Base-by-base conservation (phyloP, 2,888 invertebrate species). In the Phaonia tiefii region DNA sequence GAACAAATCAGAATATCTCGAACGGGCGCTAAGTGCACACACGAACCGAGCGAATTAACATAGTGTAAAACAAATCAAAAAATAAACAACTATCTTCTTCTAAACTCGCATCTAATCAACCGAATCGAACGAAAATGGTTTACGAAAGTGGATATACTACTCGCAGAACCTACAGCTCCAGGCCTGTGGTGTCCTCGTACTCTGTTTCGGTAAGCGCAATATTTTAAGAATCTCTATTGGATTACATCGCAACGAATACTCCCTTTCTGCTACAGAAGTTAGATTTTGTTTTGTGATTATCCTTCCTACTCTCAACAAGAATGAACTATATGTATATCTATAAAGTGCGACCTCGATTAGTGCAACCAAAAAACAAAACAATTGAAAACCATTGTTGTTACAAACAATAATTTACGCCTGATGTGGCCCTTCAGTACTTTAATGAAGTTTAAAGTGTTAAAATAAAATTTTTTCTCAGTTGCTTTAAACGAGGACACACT, bases 131-230 rank as follows among this genome's bases (percentile, higher is more conserved):
- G 84, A 93, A 92, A 92, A 97, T 97, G 96, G 96, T 96, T 92
- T 96, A 96, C 95, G 96, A 96, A 93, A 95, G 95, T 93, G 96
- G 96, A 92, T 97, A 96, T 92, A 96, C 96, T 89, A 95, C 95
- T 91, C 95, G 96, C 92, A 94, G 96, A 92, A 95, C 96, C 85
- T 95, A 95, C 90, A 93, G 95, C 91, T 86, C 88, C 78, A 92
- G 95, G 92, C 95, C 94, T 81, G 92, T 92, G 84, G 91, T 93
- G 84, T 93, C 94, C 87, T 94, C 95, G 89, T 95, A 95, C 92
- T 94, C 94, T 91, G 93, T 95, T 91, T 95, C 96, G 95, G 95
- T 96, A 92, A 94, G 96, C 93, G n/a, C 5, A 31, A 13, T 37
- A n/a, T 25, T 22, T 71, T 69, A 42, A 51, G 75, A 60, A 58